These are phyloP conservation scores for Empis stercorea DNA, from an alignment of 2,888 invertebrate species.

Conservation along the genomic window DNA sequence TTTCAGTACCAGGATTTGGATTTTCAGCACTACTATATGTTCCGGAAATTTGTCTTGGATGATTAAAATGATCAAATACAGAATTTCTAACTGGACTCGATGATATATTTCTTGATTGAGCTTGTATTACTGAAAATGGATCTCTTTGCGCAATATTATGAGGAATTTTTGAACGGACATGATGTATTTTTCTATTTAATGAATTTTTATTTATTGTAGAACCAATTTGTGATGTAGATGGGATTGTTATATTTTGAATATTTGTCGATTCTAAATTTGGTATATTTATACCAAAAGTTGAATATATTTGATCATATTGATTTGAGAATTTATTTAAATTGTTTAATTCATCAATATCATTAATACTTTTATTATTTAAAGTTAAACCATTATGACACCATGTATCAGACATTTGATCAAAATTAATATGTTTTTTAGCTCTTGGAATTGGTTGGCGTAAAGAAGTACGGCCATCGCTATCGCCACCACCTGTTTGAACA, in stretches of 20 bases:
- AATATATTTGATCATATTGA: constrained; percentile 17
- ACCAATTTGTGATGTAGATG: constrained; percentile 17
- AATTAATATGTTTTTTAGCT: constrained; percentile 50
- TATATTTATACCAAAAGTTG: constrained; percentile 20
- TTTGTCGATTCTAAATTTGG: constrained; percentile 16
- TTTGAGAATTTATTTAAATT: constrained; percentile 18
- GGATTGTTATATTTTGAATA: constrained; percentile 20
- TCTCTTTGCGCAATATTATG: constrained; percentile 16
- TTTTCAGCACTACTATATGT: constrained; percentile 16
- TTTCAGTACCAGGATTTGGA: constrained; percentile 14
- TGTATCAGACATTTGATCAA: constrained; percentile 36
- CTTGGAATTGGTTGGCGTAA: constrained; percentile 54
- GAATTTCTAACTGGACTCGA: constrained; percentile 30
- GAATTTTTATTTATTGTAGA: constrained; percentile 9
- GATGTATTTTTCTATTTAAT: constrained; percentile 1
- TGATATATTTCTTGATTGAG: constrained; percentile 7
- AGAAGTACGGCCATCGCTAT: constrained; percentile 36
- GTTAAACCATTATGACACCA: constrained; percentile 11
- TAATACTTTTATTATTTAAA: constrained; percentile 30
- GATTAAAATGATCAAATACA: constrained; percentile 23
- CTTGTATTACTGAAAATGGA: constrained; percentile 12
- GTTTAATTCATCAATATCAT: constrained; percentile 25
- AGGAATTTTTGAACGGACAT: constrained; percentile 11
- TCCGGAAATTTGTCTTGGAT: constrained; percentile 19
- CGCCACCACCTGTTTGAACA: constrained; percentile 39